A percentile compares a stretch with the other conserved stretches of the same genome.
Evolutionary conservation across 2,797 vertebrate genomes (phyloP).

Genomic region (Crocidura indochinensis): DNA sequence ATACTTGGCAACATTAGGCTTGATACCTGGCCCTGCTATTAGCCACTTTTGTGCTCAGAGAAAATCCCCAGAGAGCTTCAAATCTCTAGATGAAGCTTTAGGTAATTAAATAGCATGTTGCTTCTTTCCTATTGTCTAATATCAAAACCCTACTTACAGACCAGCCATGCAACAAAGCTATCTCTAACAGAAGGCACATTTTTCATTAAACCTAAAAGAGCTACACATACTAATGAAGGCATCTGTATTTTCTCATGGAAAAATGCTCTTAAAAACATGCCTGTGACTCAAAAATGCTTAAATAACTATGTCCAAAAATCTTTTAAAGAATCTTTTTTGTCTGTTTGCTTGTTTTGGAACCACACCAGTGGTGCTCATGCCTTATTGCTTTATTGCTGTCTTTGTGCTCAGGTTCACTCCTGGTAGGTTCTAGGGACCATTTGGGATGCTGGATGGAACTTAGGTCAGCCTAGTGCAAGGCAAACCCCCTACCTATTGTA

Average conservation of each 20-base stretch:
- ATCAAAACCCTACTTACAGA: background rate
- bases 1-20: background rate
- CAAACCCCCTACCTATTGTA: too few species aligned
- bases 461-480: too few species aligned
- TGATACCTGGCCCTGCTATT: background rate
- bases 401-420: too few species aligned
- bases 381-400: too few species aligned
- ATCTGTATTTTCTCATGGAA: slow-evolving; percentile 39
- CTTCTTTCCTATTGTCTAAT: slow-evolving; percentile 22
- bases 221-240: slow-evolving; percentile 8
- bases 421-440: too few species aligned
- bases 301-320: background rate
- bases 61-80: background rate
- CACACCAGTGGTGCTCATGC: too few species aligned
- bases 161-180: background rate
- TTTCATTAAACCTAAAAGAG: slow-evolving; percentile 46
- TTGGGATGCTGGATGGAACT: too few species aligned
- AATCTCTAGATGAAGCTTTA: background rate
- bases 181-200: background rate
- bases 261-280: slow-evolving; percentile 22
- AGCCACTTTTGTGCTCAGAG: background rate
- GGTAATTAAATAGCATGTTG: background rate
- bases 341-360: too few species aligned
- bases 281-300: slow-evolving; percentile 1
- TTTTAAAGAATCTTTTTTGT: background rate